Conservation (phyloP, 2,888 invertebrate genomes). For the Cylloceria caligata region DNA sequence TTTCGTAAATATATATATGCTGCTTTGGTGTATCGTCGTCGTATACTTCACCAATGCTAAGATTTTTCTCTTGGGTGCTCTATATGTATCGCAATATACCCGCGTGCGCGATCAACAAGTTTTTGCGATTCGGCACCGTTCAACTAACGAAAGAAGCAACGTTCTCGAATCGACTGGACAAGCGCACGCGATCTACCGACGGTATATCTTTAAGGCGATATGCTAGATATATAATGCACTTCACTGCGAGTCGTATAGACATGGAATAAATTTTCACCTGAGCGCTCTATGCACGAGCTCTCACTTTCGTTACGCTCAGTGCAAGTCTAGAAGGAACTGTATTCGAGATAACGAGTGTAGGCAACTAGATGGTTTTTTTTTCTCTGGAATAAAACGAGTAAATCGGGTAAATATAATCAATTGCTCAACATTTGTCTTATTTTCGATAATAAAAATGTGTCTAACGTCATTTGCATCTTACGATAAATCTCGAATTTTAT, state of each 20-base stretch:
- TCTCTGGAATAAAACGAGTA: background rate
- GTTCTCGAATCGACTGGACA: conserved; percentile 44
- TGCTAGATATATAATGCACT: background rate
- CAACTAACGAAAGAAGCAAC: conserved; percentile 33
- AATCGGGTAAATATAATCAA: background rate
- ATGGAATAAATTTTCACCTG: conserved; percentile 52
- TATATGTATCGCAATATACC: background rate
- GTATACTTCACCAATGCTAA: conserved; percentile 32
- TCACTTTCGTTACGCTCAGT: conserved; percentile 70
- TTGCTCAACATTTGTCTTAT: no score
- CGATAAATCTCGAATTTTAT: background rate
- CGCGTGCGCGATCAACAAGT: conserved; percentile 5
- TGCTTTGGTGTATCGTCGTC: conserved; percentile 13
- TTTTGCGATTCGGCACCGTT: conserved; percentile 40
- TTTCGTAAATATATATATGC: background rate
- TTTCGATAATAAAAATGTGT: background rate
- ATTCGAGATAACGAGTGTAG: conserved; percentile 1
- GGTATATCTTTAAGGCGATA: conserved; percentile 15
- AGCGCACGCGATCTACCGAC: conserved; percentile 35
- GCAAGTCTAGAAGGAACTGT: conserved; percentile 39
- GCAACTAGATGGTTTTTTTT: background rate
- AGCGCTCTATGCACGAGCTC: conserved; percentile 55
- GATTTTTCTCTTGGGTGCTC: background rate
- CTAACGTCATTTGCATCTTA: no score
- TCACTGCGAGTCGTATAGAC: background rate